Percentiles rank a stretch among this genome's conserved stretches.
Evolutionary conservation across 2,888 invertebrate genomes (phyloP).

Genomic region (Tanypteryx hageni): DNA sequence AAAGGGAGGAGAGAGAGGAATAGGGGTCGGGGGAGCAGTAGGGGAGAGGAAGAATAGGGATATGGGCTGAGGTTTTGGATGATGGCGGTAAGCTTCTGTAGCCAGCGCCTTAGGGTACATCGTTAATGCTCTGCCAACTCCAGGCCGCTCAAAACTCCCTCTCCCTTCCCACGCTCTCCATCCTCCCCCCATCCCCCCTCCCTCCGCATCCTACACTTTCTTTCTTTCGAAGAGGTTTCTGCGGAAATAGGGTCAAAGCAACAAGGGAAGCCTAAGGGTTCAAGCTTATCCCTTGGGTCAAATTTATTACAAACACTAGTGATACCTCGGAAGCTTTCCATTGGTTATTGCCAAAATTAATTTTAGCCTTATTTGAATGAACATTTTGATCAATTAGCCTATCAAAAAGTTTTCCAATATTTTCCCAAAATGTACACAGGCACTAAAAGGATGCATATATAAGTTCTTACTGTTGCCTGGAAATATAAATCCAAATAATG

Average conservation of each 20-base stretch:
- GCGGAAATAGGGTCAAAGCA: constrained; percentile 43
- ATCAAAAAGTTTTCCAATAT: no score
- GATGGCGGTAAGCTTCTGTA: constrained; percentile 59
- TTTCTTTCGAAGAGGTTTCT: constrained; percentile 55
- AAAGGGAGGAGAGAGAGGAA: background rate
- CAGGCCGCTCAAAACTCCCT: constrained; percentile 23
- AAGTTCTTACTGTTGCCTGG: no score
- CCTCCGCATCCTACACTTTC: constrained; percentile 44
- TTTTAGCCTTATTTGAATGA: background rate
- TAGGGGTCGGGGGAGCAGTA: background rate
- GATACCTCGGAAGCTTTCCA: constrained; percentile 15
- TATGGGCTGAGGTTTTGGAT: constrained; percentile 41
- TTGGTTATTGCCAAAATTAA: constrained; percentile 34
- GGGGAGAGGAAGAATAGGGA: background rate
- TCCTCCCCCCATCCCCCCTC: background rate
- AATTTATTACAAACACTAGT: constrained; percentile 20
- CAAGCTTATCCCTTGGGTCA: constrained; percentile 38
- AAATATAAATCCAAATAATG: no score
- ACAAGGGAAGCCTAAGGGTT: constrained; percentile 27
- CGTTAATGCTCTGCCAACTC: constrained; percentile 58
- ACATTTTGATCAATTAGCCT: background rate
- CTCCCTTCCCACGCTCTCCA: background rate
- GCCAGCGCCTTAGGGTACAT: constrained; percentile 46
- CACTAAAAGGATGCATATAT: no score
- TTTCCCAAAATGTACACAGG: no score